These are phyloP conservation scores for Drosophila mimetica DNA, from an alignment of 2,888 invertebrate species.

Conservation along the genomic window DNA sequence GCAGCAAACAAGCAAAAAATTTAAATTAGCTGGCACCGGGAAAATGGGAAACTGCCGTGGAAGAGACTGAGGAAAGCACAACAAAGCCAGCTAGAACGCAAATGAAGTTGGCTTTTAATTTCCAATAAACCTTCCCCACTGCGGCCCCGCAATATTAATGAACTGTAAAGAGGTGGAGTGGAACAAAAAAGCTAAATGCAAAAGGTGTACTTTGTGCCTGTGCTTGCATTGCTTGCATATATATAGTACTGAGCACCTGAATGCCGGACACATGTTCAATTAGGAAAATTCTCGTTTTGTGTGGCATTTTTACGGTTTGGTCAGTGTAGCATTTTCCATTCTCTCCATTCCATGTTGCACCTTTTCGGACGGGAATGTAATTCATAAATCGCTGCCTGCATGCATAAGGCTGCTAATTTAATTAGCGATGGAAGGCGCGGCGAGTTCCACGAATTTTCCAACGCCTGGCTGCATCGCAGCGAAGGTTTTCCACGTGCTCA, in stretches of 20 bases:
- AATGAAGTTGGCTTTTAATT: constrained; percentile 61
- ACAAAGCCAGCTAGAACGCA: constrained; percentile 11
- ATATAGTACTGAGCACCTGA: neutral
- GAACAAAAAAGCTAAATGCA: constrained; percentile 11
- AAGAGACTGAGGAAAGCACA: constrained; percentile 1
- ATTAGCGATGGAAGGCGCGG: constrained; percentile 56
- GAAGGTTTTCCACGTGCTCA: constrained; percentile 23
- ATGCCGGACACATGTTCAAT: constrained; percentile 69
- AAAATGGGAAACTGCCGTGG: constrained; percentile 17
- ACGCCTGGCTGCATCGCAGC: constrained; percentile 20
- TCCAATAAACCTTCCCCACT: constrained; percentile 61
- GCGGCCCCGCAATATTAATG: constrained; percentile 57
- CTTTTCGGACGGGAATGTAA: constrained; percentile 20
- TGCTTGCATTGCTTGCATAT: constrained; percentile 9
- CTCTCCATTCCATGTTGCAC: constrained; percentile 18
- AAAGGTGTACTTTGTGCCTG: constrained; percentile 20
- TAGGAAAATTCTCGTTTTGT: constrained; percentile 55
- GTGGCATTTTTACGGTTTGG: constrained; percentile 46
- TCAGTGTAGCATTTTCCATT: constrained; percentile 41
- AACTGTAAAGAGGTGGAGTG: constrained; percentile 56
- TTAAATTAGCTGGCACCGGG: constrained; percentile 58
- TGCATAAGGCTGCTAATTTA: constrained; percentile 45
- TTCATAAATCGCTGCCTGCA: constrained; percentile 34
- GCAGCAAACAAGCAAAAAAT: constrained; percentile 58
- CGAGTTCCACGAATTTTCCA: constrained; percentile 12